Conservation (phyloP, 1,140 invertebrate species). For the Sipha flava region DNA sequence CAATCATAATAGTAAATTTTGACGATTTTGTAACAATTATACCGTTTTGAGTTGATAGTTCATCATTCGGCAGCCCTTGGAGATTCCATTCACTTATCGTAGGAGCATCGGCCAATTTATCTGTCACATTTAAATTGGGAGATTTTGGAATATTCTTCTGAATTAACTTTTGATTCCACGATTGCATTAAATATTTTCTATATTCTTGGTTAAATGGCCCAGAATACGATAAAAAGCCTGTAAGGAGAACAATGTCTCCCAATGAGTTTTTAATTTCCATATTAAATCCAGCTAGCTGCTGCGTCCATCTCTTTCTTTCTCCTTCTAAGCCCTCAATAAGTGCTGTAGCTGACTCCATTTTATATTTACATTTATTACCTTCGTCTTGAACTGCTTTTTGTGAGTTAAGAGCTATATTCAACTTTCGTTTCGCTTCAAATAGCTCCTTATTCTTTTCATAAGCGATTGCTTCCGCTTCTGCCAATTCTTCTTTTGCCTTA, state of each 20-base stretch:
- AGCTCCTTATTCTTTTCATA: constrained; percentile 68
- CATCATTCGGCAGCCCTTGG: constrained; percentile 62
- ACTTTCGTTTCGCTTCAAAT: constrained; percentile 62
- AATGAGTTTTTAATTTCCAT: constrained; percentile 67
- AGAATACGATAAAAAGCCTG: constrained; percentile 81
- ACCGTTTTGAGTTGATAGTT: constrained; percentile 84
- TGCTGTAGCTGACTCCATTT: constrained; percentile 78
- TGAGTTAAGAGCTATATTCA: constrained; percentile 61
- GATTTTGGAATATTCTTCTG: constrained; percentile 67
- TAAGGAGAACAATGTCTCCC: constrained; percentile 78
- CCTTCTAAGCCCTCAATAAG: constrained; percentile 76
- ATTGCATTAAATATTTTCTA: constrained; percentile 43
- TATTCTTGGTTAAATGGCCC: constrained; percentile 57
- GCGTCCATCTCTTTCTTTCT: constrained; percentile 80
- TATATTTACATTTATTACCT: constrained; percentile 78
- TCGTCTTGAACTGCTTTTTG: constrained; percentile 65
- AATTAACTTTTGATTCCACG: constrained; percentile 63
- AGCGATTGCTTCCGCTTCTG: constrained; percentile 67
- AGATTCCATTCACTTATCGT: constrained; percentile 49
- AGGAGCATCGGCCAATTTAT: constrained; percentile 71
- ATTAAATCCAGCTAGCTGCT: constrained; percentile 65
- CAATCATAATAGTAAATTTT: constrained; percentile 82
- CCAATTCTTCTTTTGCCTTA: constrained; percentile 65
- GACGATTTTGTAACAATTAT: constrained; percentile 72
- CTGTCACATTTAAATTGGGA: constrained; percentile 59